Evolutionary conservation across 2,888 invertebrate genomes (phyloP), one percentile per base, ranked within the genome.

Genomic region (Drosophila multiciliata): DNA sequence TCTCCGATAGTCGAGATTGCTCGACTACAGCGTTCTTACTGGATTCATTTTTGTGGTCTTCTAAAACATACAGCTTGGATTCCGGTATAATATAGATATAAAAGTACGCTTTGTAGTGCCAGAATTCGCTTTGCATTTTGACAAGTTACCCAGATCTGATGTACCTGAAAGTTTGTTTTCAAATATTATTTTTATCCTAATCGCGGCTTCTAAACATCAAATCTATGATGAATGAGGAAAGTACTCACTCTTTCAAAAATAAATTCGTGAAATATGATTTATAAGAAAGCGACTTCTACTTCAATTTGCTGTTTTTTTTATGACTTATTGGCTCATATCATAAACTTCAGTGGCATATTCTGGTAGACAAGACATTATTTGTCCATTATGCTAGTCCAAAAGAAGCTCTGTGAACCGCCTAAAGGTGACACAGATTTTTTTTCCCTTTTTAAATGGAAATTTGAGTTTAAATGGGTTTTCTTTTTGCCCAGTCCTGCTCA

Each of bases 361-460:
- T 50, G 38, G 20, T 26, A 48, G 59, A 32, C 54, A 49, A 48
- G 20, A 4, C 23, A 45, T 45, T 8, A 45, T 23, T 23, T 45
- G 45, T 8, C 2, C 42, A 33, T 73, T 50, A 45, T 49, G 54
- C 17, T 23, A 11, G 26, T 29, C n/a, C 9, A 45, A 50, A 64
- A 73, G 60, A 64, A 64, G 64, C 57, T 61, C 23, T 61, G 61
- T 48, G 54, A 63, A 60, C 60, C 36, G 60, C 45, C 55, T 64
- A 73, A 64, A 76, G 79, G 68, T 79, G 80, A 74, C 75, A 76
- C 68, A 67, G 62, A 65, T 76, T 76, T n/a, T 29, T n/a, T 8
- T 50, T 36, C 40, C 61, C 66, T 61, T 48, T 67, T 33, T 65
- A 62, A 74, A 76, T 74, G 64, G 68, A 62, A 79, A 65, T 65